Conservation (phyloP, 2,888 invertebrate genomes). For the Mythimna impura region DNA sequence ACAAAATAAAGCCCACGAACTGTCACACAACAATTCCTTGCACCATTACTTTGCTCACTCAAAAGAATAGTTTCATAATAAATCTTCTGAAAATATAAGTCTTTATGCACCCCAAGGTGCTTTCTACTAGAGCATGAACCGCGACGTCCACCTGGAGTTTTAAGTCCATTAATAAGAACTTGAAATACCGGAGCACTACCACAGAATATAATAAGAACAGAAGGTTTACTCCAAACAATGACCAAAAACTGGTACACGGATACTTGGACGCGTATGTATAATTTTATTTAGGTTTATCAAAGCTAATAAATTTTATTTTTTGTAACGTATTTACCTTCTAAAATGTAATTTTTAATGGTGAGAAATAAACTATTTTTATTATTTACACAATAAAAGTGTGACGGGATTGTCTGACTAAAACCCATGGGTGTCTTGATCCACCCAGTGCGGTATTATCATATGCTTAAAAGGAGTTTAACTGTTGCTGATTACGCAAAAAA, state of each 20-base stretch:
- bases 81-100: constrained; percentile 38
- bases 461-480: no score
- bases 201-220: constrained; percentile 8
- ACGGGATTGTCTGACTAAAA: no score
- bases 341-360: no score
- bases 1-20: not conserved
- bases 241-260: not conserved
- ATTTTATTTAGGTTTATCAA: no score
- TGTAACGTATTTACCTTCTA: no score
- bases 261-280: no score
- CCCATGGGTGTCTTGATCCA: no score
- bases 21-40: not conserved
- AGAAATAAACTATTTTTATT: no score
- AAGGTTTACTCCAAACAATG: not conserved
- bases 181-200: constrained; percentile 39
- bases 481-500: no score
- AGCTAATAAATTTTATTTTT: no score
- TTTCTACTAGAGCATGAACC: constrained; percentile 33
- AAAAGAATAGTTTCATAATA: constrained; percentile 42
- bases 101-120: constrained; percentile 24
- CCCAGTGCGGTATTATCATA: no score
- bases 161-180: constrained; percentile 58
- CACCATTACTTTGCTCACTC: constrained; percentile 5
- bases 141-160: constrained; percentile 50
- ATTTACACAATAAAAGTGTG: no score